Base-by-base conservation (phyloP, 2,888 invertebrate species). In the Drosophila robusta region DNA sequence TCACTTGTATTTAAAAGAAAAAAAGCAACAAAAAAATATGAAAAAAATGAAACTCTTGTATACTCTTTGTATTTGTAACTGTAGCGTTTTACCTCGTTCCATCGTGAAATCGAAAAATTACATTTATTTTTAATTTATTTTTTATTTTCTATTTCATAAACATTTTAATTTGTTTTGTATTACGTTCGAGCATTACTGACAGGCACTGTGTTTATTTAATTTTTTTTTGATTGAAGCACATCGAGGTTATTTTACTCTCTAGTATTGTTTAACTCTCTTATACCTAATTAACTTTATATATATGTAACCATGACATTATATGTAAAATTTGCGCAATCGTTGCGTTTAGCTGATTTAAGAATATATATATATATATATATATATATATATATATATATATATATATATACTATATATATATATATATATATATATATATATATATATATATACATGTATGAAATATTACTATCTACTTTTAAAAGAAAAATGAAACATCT, bases 231-330 rank as follows among this genome's bases (percentile, higher is more conserved):
- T 14, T 54, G 14, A 39, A 42, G 22, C 65, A 36, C n/a, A 24
- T 26, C n/a, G 61, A 45, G 12, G 34, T 69, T 56, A 56, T 56
- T 61, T 61, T 69, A 50, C 50, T 49, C 45, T 68, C 41, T 80
- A 70, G 65, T 81, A 75, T 79, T 81, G 69, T 72, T 65, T 72
- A 69, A 38, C 47, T 69, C 41, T 32, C 16, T 66, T 66, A 49
- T 56, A 66, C 32, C 63, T 61, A 63, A 61, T 62, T 63, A 57
- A 42, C 57, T 61, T 42, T 55, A 49, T 61, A 51, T 69, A 56
- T 54, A 68, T 58, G 52, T 52, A 63, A 29, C 26, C 47, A 50
- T 50, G 26, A 51, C 61, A 52, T 77, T 34, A 57, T 60, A 67
- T 56, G 57, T 65, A 44, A 47, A 18, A 18, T 18, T 18, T 18